phyloP scores from a whole-genome alignment of 2,797 vertebrate genomes.

The Cuniculus paca region DNA sequence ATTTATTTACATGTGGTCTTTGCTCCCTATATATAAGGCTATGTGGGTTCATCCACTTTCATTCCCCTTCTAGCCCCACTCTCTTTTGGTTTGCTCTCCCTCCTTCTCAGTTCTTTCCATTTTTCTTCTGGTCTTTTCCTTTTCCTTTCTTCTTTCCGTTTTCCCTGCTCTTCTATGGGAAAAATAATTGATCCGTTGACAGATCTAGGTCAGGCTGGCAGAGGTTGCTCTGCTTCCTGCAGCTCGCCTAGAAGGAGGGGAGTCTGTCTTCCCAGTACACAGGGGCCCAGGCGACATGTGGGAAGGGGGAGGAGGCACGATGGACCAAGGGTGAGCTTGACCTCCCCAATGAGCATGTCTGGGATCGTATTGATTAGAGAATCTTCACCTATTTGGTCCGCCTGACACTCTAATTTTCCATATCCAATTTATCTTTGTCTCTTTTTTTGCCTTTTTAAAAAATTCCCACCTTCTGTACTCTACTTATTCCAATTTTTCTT shows the following conservation, averaged over 20 bases:
- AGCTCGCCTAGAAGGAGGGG: conserved; percentile 60
- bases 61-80: conserved; percentile 19
- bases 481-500: background rate
- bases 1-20: background rate
- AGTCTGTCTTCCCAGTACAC: conserved; percentile 54
- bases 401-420: conserved; percentile 24
- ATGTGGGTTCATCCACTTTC: background rate
- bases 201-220: conserved; percentile 85
- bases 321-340: background rate
- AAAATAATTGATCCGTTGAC: conserved; percentile 85
- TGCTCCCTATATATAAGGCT: background rate
- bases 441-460: background rate
- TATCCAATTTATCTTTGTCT: background rate
- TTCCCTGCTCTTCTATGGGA: conserved; percentile 71
- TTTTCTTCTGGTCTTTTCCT: conserved; percentile 38
- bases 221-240: conserved; percentile 48
- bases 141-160: conserved; percentile 70
- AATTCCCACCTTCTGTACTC: background rate
- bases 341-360: background rate
- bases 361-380: background rate
- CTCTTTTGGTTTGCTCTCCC: conserved; percentile 14
- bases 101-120: conserved; percentile 54
- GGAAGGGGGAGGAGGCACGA: background rate
- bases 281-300: conserved; percentile 20
- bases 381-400: background rate